Evolutionary conservation across 2,888 invertebrate genomes (phyloP), one percentile per base, ranked within the genome.

Genomic region (Allacma fusca): DNA sequence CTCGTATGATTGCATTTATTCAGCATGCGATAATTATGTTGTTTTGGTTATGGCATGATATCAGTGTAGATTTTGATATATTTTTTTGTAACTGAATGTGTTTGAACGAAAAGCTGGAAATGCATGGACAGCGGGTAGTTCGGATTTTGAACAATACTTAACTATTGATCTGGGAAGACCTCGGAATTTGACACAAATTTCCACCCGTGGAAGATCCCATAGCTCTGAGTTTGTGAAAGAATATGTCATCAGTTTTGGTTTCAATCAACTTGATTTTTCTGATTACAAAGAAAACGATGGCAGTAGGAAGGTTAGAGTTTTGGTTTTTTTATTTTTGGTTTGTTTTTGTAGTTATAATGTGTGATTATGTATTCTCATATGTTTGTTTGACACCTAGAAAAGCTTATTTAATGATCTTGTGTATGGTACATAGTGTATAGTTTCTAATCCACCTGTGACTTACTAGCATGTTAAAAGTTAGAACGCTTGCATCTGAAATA

Each of bases 151-250:
- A 87, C 98, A 98, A 88, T 93, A 93, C 88, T 90, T 98, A 85
- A 92, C 93, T 82, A 90, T 98, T 86, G 96, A 98, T 89, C 89
- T 98, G 87, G 94, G 94, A 79, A 89, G 90, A 85, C 91, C 94
- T 83, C 94, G 92, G 91, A 96, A 96, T 87, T 90, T 98, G 84
- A 96, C 96, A 50, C 75, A 70, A 62, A 83, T 84, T 72, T 92
- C 93, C 83, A 94, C 96, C 29, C 95, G 95, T 87, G 98, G 98
- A 83, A 91, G 97, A 77, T 92, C 94, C 1, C 94, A 94, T 86
- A 93, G 94, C 81, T 91, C 92, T 85, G 97, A 98, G 88, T 98
- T 91, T 88, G 95, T 98, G 78, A 93, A 93, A 87, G 97, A 98
- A 87, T 98, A 94, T 88, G 92, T 93, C 86, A 92, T 98, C 86